phyloP scores from a whole-genome alignment of 2,888 invertebrate genomes.

The Diloba caeruleocephala region DNA sequence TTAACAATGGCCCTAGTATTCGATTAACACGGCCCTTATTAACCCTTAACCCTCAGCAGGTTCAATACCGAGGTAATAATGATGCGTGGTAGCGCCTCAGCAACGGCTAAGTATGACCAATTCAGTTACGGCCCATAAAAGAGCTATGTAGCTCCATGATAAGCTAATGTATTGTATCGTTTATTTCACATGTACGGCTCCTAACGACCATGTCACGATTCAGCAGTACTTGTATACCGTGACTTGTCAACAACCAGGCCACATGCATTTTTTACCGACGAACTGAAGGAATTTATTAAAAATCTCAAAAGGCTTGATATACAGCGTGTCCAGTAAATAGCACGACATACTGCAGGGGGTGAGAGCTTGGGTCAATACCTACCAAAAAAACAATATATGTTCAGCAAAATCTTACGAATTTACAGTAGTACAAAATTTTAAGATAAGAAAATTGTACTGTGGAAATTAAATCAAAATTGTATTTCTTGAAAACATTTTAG shows the following conservation, averaged over 20 bases:
- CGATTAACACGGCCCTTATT: too few relatives aligned
- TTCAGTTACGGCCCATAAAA: slow-evolving; percentile 1
- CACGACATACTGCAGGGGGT: too few relatives aligned
- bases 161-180: slow-evolving; percentile 1
- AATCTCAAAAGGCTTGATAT: too few relatives aligned
- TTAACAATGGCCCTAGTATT: too few relatives aligned
- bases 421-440: too few relatives aligned
- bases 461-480: too few relatives aligned
- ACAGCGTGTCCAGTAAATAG: too few relatives aligned
- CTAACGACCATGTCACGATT: slow-evolving; percentile 23
- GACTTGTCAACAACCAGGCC: slow-evolving; percentile 19
- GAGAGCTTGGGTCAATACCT: too few relatives aligned
- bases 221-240: slow-evolving; percentile 26
- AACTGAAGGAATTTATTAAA: neutral
- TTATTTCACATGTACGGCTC: neutral
- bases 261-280: slow-evolving; percentile 25
- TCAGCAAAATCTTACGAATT: too few relatives aligned
- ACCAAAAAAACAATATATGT: too few relatives aligned
- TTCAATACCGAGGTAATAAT: neutral
- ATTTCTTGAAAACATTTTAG: too few relatives aligned
- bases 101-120: neutral
- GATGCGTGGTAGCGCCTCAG: neutral
- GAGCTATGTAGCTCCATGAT: neutral
- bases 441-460: too few relatives aligned
- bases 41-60: neutral